These are phyloP conservation scores for Peromyscus polionotus DNA, from an alignment of 2,113 vertebrate species.

Conservation along the genomic window DNA sequence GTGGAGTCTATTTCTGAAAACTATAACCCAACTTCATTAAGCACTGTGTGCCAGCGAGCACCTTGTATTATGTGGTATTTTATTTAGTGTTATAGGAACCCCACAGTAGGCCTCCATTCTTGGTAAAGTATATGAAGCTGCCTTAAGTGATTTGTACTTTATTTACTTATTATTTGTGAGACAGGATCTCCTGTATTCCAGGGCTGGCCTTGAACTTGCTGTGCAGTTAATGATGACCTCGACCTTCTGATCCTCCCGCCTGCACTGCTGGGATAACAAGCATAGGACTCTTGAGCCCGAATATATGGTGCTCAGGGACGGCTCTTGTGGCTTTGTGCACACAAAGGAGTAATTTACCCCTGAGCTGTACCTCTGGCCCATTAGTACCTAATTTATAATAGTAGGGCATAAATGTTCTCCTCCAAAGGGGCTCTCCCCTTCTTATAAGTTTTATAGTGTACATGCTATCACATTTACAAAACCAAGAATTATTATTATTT, in stretches of 20 bases:
- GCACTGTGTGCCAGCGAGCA: not conserved
- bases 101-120: not conserved
- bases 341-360: not conserved
- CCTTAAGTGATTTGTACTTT: not conserved
- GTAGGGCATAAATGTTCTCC: not conserved
- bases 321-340: not conserved
- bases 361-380: not conserved
- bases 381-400: not conserved
- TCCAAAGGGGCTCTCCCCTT: not conserved
- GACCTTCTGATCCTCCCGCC: not conserved
- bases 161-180: not conserved
- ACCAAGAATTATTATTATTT: not conserved
- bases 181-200: too few relatives aligned
- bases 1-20: not conserved
- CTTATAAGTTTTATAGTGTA: not conserved
- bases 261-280: not conserved
- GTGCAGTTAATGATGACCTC: not conserved
- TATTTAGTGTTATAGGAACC: not conserved
- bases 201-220: not conserved
- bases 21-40: not conserved
- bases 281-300: not conserved
- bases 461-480: not conserved
- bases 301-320: not conserved
- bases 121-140: not conserved
- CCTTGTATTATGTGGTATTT: too few relatives aligned